Evolutionary conservation across 2,113 vertebrate genomes (phyloP).

Genomic region (Tenrec ecaudatus): DNA sequence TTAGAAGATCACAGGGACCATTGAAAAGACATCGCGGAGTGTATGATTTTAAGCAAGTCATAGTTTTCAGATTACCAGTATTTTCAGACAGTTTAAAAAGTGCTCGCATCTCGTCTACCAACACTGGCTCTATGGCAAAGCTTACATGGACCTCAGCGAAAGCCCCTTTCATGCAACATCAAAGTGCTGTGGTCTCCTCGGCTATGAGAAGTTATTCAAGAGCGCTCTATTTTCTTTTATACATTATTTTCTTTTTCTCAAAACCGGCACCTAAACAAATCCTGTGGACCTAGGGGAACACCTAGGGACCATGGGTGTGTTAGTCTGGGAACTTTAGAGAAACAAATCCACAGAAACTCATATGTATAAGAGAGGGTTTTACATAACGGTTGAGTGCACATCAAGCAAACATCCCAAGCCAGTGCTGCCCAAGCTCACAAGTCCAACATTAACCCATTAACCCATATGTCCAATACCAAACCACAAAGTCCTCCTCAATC

Average conservation of each 20-base stretch:
- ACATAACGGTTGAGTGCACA: too few relatives aligned
- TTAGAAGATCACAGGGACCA: slow-evolving; percentile 84
- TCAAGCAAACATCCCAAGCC: too few relatives aligned
- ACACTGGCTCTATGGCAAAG: slow-evolving; percentile 70
- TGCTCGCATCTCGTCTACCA: slow-evolving; percentile 74
- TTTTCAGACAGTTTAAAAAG: slow-evolving; percentile 83
- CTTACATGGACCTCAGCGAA: slow-evolving; percentile 79
- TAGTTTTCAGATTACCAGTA: slow-evolving; percentile 84
- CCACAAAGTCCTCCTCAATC: too few relatives aligned
- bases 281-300: slow-evolving; percentile 87
- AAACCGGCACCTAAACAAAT: slow-evolving; percentile 92
- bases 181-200: slow-evolving; percentile 53
- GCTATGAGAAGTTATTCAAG: not conserved
- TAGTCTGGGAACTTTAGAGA: too few relatives aligned
- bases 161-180: slow-evolving; percentile 44
- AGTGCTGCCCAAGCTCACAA: too few relatives aligned
- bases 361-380: too few relatives aligned
- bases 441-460: too few relatives aligned
- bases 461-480: too few relatives aligned
- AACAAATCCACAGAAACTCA: too few relatives aligned
- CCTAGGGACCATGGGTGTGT: slow-evolving; percentile 82
- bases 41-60: slow-evolving; percentile 83
- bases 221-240: slow-evolving; percentile 71
- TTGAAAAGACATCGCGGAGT: slow-evolving; percentile 82
- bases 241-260: slow-evolving; percentile 17